A percentile compares a stretch with the other conserved stretches of the same genome.
phyloP scores from a whole-genome alignment of 2,888 invertebrate genomes.

The Melanostoma mellinum region DNA sequence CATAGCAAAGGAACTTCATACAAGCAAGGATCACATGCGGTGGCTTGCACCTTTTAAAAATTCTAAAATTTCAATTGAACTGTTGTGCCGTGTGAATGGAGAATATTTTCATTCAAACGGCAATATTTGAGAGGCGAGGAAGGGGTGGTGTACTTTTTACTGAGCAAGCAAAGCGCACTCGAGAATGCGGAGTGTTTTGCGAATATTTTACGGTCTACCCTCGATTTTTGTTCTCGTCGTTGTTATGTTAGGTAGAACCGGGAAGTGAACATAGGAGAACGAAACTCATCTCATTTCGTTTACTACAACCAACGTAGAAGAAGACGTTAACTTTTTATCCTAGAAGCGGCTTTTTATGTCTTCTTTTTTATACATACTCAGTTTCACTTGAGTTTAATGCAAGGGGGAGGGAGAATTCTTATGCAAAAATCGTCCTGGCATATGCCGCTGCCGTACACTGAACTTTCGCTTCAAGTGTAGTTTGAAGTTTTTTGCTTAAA shows the following conservation, averaged over 20 bases:
- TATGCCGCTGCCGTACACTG: constrained; percentile 70
- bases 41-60: constrained; percentile 41
- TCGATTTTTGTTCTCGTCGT: constrained; percentile 13
- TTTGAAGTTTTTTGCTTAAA: constrained; percentile 61
- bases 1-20: constrained; percentile 10
- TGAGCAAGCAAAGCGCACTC: constrained; percentile 29
- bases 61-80: constrained; percentile 57
- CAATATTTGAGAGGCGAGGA: constrained; percentile 9
- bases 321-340: constrained; percentile 39
- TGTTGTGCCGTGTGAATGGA: constrained; percentile 8
- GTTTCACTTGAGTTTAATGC: constrained; percentile 53
- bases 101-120: constrained; percentile 37
- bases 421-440: constrained; percentile 67
- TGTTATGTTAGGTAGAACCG: constrained; percentile 27
- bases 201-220: constrained; percentile 57
- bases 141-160: not conserved
- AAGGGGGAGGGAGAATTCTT: constrained; percentile 49
- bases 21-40: not conserved
- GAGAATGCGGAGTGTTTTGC: constrained; percentile 55
- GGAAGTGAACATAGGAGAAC: constrained; percentile 49
- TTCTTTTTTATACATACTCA: constrained; percentile 11
- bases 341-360: constrained; percentile 8
- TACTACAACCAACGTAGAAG: constrained; percentile 4
- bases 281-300: constrained; percentile 36
- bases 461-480: constrained; percentile 62